Percentiles rank a stretch among this genome's conserved stretches.
phyloP scores from a whole-genome alignment of 2,797 vertebrate species.

The Girardinus metallicus region DNA sequence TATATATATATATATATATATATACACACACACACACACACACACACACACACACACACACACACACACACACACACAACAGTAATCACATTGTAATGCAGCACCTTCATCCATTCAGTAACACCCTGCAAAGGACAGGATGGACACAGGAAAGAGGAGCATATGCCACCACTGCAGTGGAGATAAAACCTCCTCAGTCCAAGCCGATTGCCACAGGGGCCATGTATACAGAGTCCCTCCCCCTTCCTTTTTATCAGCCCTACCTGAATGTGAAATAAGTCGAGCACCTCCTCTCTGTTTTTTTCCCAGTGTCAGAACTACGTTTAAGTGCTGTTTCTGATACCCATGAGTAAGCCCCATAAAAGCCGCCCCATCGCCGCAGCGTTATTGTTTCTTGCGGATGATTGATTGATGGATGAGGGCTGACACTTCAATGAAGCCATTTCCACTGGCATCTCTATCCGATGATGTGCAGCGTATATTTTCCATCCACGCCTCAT shows the following conservation, averaged over 20 bases:
- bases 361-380: slow-evolving; percentile 93
- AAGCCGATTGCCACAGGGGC: slow-evolving; percentile 34
- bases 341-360: slow-evolving; percentile 99
- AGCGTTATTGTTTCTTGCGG: slow-evolving; percentile 98
- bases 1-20: not conserved
- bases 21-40: too few species aligned
- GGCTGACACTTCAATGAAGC: slow-evolving; percentile 99
- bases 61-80: too few species aligned
- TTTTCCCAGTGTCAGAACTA: slow-evolving; percentile 91
- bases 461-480: slow-evolving; percentile 99
- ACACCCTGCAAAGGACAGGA: slow-evolving; percentile 4
- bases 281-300: slow-evolving; percentile 72
- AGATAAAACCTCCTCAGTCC: slow-evolving; percentile 45
- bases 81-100: slow-evolving; percentile 1
- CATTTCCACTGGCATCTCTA: slow-evolving; percentile 99
- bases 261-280: slow-evolving; percentile 77
- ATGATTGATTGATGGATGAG: slow-evolving; percentile 99
- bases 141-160: slow-evolving; percentile 15
- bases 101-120: not conserved
- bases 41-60: too few species aligned
- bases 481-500: slow-evolving; percentile 99
- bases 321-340: slow-evolving; percentile 97
- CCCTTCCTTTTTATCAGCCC: slow-evolving; percentile 67
- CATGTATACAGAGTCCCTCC: slow-evolving; percentile 64
- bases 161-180: slow-evolving; percentile 21